phyloP scores from a whole-genome alignment of 1,140 invertebrate genomes.

The Gryllus bimaculatus region DNA sequence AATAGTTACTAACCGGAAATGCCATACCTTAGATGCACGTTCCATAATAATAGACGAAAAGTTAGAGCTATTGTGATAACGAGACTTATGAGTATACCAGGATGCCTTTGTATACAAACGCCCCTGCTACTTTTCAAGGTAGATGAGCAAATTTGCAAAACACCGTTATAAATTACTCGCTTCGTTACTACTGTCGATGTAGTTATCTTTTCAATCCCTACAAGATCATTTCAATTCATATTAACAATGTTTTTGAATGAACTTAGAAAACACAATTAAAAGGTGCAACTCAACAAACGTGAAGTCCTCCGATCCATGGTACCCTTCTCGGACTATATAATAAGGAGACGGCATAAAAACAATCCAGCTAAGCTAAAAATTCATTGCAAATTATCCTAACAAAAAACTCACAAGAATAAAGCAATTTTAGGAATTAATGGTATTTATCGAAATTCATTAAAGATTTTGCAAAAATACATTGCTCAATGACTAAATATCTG shows the following conservation, averaged over 20 bases:
- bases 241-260: constrained; percentile 25
- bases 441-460: constrained; percentile 25
- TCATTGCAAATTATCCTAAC: constrained; percentile 26
- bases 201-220: constrained; percentile 23
- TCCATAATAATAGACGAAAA: constrained; percentile 35
- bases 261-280: constrained; percentile 24
- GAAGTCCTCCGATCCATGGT: constrained; percentile 23
- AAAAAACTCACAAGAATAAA: too few species aligned
- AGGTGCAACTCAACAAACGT: constrained; percentile 28
- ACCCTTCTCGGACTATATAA: constrained; percentile 22
- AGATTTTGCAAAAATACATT: too few species aligned
- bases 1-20: constrained; percentile 40
- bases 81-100: constrained; percentile 25
- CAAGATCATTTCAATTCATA: constrained; percentile 21
- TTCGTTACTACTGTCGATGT: constrained; percentile 26
- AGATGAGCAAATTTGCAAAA: constrained; percentile 23
- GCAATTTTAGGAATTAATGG: too few species aligned
- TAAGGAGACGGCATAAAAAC: constrained; percentile 16
- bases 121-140: constrained; percentile 25
- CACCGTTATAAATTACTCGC: neutral
- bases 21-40: constrained; percentile 35
- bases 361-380: constrained; percentile 27
- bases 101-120: constrained; percentile 27
- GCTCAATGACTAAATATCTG: too few species aligned
- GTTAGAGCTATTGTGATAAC: constrained; percentile 19